These are phyloP conservation scores for Macaca mulatta DNA, from an alignment of 2,113 vertebrate genomes.

Conservation along the genomic window DNA sequence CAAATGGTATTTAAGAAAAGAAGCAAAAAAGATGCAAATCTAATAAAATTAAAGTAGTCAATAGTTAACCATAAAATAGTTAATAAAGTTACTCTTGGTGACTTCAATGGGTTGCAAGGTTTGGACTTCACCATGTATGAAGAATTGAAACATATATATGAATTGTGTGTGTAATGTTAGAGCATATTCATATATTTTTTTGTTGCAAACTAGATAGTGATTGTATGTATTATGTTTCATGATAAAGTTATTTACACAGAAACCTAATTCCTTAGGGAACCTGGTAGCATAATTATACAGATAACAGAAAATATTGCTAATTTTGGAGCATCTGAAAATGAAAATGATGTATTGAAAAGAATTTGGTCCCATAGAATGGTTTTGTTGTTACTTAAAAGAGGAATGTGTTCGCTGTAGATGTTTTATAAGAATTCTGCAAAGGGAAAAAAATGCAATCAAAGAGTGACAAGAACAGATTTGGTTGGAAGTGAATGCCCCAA, in stretches of 20 bases:
- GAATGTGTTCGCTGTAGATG: background rate
- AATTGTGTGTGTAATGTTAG: background rate
- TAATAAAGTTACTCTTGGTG: background rate
- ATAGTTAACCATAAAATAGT: background rate
- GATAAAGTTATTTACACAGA: background rate
- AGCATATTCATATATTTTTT: background rate
- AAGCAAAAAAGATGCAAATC: background rate
- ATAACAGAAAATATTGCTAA: background rate
- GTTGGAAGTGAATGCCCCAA: background rate
- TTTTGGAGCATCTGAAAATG: background rate
- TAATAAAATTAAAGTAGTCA: too few species aligned
- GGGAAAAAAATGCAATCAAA: background rate
- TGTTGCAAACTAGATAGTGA: background rate
- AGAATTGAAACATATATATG: background rate
- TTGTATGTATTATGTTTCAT: background rate
- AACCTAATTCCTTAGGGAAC: background rate
- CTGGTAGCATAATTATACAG: background rate
- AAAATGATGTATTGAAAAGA: background rate
- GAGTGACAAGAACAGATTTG: background rate
- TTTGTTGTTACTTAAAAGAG: background rate
- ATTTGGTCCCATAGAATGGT: background rate
- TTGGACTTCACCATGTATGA: background rate
- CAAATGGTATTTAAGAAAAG: background rate
- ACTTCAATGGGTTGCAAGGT: background rate
- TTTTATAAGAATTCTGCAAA: background rate